Evolutionary conservation across 2,797 vertebrate species (phyloP).

Genomic region (Enteromius radiatus): DNA sequence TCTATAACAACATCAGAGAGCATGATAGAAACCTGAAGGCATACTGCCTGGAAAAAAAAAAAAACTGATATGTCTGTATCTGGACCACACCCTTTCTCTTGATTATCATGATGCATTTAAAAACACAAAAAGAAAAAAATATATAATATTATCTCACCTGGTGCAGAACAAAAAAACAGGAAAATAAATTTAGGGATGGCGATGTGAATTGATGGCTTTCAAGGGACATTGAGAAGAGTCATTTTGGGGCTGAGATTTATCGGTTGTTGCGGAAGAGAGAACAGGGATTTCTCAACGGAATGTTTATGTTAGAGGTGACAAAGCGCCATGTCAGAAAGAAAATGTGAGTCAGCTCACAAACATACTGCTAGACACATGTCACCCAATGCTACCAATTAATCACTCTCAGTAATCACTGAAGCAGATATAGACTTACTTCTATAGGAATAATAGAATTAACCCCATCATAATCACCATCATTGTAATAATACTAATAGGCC

Average conservation of each 20-base stretch:
- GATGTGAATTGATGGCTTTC: constrained; percentile 11
- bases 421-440: not conserved
- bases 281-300: constrained; percentile 70
- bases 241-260: constrained; percentile 70
- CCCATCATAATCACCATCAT: not conserved
- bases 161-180: constrained; percentile 27
- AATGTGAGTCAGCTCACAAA: constrained; percentile 66
- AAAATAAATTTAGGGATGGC: constrained; percentile 25
- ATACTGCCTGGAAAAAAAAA: not conserved
- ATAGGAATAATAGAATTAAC: not conserved
- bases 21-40: constrained; percentile 1
- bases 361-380: constrained; percentile 40
- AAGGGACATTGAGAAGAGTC: constrained; percentile 48
- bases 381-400: constrained; percentile 10
- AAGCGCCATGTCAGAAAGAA: constrained; percentile 63
- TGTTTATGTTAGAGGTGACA: constrained; percentile 64
- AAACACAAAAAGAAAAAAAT: constrained; percentile 10
- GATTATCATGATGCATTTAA: not conserved
- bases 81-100: not conserved
- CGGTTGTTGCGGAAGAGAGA: constrained; percentile 58
- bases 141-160: constrained; percentile 30
- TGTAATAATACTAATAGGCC: not conserved
- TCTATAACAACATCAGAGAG: constrained; percentile 24
- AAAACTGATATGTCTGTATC: not conserved
- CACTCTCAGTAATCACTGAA: not conserved